Percentiles rank a stretch among this genome's conserved stretches.
phyloP scores from a whole-genome alignment of 1,140 invertebrate genomes.

The Hylaeus anthracinus region DNA sequence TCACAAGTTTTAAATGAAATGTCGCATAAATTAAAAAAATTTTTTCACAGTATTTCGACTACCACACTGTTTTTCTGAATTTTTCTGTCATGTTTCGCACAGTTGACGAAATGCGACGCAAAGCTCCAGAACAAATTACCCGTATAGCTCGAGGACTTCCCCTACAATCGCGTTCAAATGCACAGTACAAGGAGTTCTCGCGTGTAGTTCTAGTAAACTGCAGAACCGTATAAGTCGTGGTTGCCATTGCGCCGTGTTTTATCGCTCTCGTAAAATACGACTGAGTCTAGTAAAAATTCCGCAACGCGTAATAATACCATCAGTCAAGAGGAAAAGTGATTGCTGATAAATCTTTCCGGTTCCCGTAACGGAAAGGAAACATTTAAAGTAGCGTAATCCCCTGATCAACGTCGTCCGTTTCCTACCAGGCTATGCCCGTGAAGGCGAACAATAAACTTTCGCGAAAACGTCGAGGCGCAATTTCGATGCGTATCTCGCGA shows the following conservation, averaged over 20 bases:
- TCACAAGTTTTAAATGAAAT: too few species aligned
- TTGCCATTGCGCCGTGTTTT: not conserved
- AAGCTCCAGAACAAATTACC: too few species aligned
- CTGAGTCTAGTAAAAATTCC: not conserved
- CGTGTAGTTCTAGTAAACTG: not conserved
- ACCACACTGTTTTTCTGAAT: too few species aligned
- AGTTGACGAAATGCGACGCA: too few species aligned
- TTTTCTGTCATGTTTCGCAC: too few species aligned
- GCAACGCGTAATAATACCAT: constrained; percentile 16
- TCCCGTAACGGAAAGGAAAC: not conserved
- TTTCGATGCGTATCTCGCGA: constrained; percentile 11
- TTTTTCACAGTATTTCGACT: too few species aligned
- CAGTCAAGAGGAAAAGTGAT: constrained; percentile 18
- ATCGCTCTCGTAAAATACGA: not conserved
- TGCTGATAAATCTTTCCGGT: constrained; percentile 12
- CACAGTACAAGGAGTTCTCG: not conserved
- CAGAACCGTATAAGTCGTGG: not conserved
- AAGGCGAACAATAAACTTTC: constrained; percentile 29
- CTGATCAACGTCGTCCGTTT: constrained; percentile 27
- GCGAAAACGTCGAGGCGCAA: constrained; percentile 29
- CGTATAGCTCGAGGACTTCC: too few species aligned
- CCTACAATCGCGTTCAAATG: not conserved
- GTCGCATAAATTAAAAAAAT: too few species aligned
- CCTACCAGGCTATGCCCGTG: not conserved
- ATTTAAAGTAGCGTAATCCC: constrained; percentile 27